Evolutionary conservation across 2,888 invertebrate species (phyloP), one percentile per base, ranked within the genome.

Genomic region (Ecliptopera silaceata): DNA sequence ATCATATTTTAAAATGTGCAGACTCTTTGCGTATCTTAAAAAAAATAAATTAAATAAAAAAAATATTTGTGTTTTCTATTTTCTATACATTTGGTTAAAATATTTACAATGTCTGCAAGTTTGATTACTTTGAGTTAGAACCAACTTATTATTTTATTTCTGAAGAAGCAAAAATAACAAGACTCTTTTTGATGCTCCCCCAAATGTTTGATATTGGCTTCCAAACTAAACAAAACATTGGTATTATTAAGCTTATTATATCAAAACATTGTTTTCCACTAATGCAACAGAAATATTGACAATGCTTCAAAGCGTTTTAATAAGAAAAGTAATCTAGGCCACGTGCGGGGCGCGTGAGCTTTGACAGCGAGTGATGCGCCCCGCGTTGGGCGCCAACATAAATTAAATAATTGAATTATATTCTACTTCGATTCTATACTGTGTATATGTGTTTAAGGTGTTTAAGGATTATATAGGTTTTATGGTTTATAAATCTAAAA

Each of bases 301-400:
- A 44, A 22, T 15, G 42, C 43, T 36, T 42, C 8, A 6, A 31
- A 43, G 42, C n/a, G 12, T 36, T 48, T 48, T 29, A 45, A 51
- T 56, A 46, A 42, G 12, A 36, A 42, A 46, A 32, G 13, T 46
- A 56, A 56, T 51, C 46, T 36, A 4, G 3, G 42, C 17, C 56
- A 56, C 56, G 56, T 56, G 56, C 13, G 20, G 20, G 13, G 18
- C 32, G 20, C 45, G 50, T 22, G 38, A 17, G 34, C 39, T 32
- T 10, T 39, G 48, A 55, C 44, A 43, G 47, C 26, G 43, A 55
- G 42, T 36, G 54, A 54, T 54, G 54, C 11, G 46, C 34, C 50
- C 50, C 56, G 50, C 11, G 50, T 42, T 48, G 36, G 42, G 29
- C 51, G 56, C 41, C 46, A 36, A 39, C 46, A 36, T 34, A 49